A percentile compares a stretch with the other conserved stretches of the same genome.
Evolutionary conservation across 2,797 vertebrate genomes (phyloP).

Genomic region (Acanthurus lineatus): DNA sequence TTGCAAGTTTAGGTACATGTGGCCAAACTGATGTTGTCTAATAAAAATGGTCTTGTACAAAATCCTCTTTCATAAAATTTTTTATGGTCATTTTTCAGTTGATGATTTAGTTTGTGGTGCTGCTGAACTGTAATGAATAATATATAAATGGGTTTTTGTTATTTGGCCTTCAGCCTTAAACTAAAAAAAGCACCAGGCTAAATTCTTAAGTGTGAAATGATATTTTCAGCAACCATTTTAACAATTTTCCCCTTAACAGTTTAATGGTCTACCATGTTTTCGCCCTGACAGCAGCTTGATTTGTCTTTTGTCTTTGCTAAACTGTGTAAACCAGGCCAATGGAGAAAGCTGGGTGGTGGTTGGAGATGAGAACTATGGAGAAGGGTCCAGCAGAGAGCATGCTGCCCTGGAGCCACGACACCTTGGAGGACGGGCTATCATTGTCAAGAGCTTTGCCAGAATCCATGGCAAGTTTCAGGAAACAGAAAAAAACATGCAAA

Average conservation of each 20-base stretch:
- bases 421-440: constrained; percentile 93
- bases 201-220: no score
- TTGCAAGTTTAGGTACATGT: no score
- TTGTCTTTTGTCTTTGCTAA: constrained; percentile 2
- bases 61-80: no score
- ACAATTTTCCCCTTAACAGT: neutral
- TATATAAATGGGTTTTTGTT: neutral
- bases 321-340: constrained; percentile 82
- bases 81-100: no score
- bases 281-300: neutral
- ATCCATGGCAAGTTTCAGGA: constrained; percentile 90
- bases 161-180: neutral
- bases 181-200: no score
- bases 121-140: neutral
- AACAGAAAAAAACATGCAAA: neutral
- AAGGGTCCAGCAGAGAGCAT: constrained; percentile 96
- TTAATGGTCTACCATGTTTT: neutral
- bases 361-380: constrained; percentile 96
- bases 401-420: constrained; percentile 95
- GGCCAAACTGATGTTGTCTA: neutral
- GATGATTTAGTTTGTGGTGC: neutral
- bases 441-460: constrained; percentile 97
- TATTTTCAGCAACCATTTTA: neutral
- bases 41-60: neutral
- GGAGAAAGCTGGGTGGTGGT: constrained; percentile 93